Base-by-base conservation (phyloP, 2,888 invertebrate species). In the Drosophila sordidapex region DNA sequence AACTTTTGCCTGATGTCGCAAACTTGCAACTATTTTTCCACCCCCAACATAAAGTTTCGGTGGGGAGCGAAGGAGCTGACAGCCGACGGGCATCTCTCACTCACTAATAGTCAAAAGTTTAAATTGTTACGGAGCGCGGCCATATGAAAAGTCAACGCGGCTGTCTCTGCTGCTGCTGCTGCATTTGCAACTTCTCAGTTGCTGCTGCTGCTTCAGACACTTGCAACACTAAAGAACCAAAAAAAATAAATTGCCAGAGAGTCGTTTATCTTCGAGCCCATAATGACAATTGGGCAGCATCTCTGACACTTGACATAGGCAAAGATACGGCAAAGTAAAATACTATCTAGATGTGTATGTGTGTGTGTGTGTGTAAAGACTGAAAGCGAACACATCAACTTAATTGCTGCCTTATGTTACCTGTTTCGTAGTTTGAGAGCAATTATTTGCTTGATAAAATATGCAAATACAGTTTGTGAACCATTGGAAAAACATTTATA, bases 41-140 rank as follows among this genome's bases (percentile, higher is more conserved):
- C 46, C 21, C 57, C 21, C 31, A 25, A 46, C 15, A 25, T 35
- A 43, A 40, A 63, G 48, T 43, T 49, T 31, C n/a, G 31, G 31
- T 5, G 48, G n/a, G 35, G 43, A 21, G n/a, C 31, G 35, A 40
- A 21, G 27, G 25, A 11, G 49, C 27, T n/a, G n/a, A 52, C 59
- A 43, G 52, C 63, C 74, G 60, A 35, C 79, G 66, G 70, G 59
- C 79, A 78, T 61, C 70, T 53, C 78, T 61, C 71, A 65, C 70
- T 79, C 79, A 85, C 89, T 90, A 90, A 87, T 87, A 87, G 87
- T 80, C 87, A 87, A 87, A 90, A 87, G 87, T 87, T 87, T 90
- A 89, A 87, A 90, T 90, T 89, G 90, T 89, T 87, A 70, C 74
- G 72, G 71, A 70, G 75, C 74, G 89, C 88, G 87, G 90, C 79